Evolutionary conservation across 2,888 invertebrate genomes (phyloP).

Genomic region (Torymus aiolomorphi): DNA sequence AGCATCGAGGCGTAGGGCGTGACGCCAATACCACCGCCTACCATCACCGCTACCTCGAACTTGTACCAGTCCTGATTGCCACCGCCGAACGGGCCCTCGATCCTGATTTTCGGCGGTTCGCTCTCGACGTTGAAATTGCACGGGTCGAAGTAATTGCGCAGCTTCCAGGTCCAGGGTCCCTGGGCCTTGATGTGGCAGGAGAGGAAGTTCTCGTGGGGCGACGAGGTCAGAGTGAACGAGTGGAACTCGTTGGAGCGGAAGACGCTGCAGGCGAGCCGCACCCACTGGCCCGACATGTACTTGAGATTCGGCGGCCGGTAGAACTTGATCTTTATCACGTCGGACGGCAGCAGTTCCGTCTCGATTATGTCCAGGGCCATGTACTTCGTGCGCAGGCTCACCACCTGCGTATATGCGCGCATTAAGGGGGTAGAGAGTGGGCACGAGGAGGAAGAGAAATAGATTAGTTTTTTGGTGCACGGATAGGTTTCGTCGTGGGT

Average conservation of each 20-base stretch:
- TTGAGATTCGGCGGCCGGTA: slow-evolving; percentile 96
- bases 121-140: slow-evolving; percentile 92
- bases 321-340: slow-evolving; percentile 95
- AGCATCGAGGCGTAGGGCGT: slow-evolving; percentile 98
- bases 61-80: slow-evolving; percentile 99
- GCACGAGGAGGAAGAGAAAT: too few species aligned
- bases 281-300: slow-evolving; percentile 96
- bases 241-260: slow-evolving; percentile 94
- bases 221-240: slow-evolving; percentile 96
- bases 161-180: slow-evolving; percentile 98
- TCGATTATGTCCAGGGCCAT: slow-evolving; percentile 94
- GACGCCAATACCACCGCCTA: slow-evolving; percentile 97
- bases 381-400: slow-evolving; percentile 92
- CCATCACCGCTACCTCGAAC: slow-evolving; percentile 98
- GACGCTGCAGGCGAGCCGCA: slow-evolving; percentile 92
- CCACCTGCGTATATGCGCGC: slow-evolving; percentile 79
- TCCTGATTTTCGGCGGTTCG: slow-evolving; percentile 87
- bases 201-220: slow-evolving; percentile 95
- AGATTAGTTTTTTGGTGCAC: too few species aligned
- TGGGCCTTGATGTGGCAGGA: slow-evolving; percentile 95
- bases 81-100: slow-evolving; percentile 97
- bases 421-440: too few species aligned
- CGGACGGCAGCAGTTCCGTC: slow-evolving; percentile 94
- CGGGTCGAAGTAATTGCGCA: slow-evolving; percentile 95
- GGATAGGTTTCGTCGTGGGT: too few species aligned